Base-by-base conservation (phyloP, 2,888 invertebrate genomes). In the Laspeyria flexula region DNA sequence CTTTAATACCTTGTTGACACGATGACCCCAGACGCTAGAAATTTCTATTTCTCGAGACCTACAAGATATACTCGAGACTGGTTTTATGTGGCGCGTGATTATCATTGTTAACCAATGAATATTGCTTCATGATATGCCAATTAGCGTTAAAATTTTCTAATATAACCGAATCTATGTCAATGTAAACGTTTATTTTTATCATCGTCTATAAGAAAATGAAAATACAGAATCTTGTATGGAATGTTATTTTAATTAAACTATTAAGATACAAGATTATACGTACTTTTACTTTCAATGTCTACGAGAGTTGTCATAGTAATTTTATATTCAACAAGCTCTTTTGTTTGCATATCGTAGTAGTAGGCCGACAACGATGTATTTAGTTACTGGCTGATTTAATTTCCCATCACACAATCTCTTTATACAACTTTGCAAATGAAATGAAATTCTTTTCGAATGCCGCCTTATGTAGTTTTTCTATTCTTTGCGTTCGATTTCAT, bases 361-460 rank as follows among this genome's bases (percentile, higher is more conserved):
- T 49, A 33, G 47, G 48, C 27, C 39, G 35, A 44, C 49, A 39
- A 52, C 42, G 38, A 56, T 65, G 63, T 59, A 64, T 59, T 64
- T 59, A 48, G 50, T 49, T 53, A 60, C 51, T 57, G 55, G 60
- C 70, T 75, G 77, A 72, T 56, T 77, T 77, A 75, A 79, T 77
- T 75, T 72, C 65, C 50, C 69, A 76, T 74, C 57, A 62, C 49
- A 55, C 31, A 60, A 58, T 35, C 55, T 59, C 49, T 56, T 60
- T 55, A 52, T 55, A 71, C 64, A 55, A 62, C 57, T 53, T 54
- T 58, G 25, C 25, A 61, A 68, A 56, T 64, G 51, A 58, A 65
- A 67, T 64, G 46, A 43, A 44, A 60, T 55, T 51, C 49, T 56
- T 62, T 55, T 64, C 56, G 54, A 55, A 60, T 58, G 51, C 65